Percentiles rank a stretch among this genome's conserved stretches.
phyloP scores from a whole-genome alignment of 1,140 invertebrate species.

The Drosophila baimaii region DNA sequence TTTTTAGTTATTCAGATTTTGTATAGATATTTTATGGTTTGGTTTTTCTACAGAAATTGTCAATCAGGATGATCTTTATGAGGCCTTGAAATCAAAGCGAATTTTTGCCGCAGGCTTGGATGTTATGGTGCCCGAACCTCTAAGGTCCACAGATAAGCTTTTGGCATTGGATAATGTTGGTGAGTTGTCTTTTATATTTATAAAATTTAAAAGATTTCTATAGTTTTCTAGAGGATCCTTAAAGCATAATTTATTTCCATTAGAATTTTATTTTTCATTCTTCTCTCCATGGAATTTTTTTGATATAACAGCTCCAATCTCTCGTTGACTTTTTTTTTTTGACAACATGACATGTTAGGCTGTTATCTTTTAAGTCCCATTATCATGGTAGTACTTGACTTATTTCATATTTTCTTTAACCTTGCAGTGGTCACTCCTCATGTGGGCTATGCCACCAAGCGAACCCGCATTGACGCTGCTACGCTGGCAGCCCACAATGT shows the following conservation, averaged over 20 bases:
- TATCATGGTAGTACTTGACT: constrained; percentile 21
- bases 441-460: constrained; percentile 92
- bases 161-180: constrained; percentile 92
- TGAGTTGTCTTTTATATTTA: constrained; percentile 82
- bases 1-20: background rate
- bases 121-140: constrained; percentile 95
- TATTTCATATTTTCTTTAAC: constrained; percentile 8
- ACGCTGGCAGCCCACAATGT: constrained; percentile 92
- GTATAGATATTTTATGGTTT: constrained; percentile 55
- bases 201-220: background rate
- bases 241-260: too few relatives aligned
- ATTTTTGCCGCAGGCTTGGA: constrained; percentile 96
- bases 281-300: background rate
- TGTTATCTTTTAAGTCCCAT: constrained; percentile 29
- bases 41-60: constrained; percentile 87
- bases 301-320: background rate
- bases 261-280: background rate
- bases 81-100: constrained; percentile 89
- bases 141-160: constrained; percentile 91
- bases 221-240: too few relatives aligned
- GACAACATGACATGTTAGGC: constrained; percentile 3
- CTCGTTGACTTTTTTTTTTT: background rate
- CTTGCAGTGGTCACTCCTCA: constrained; percentile 91
- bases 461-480: constrained; percentile 92
- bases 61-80: constrained; percentile 91